These are phyloP conservation scores for Phymatocera aterrima DNA, from an alignment of 2,888 invertebrate species.

Conservation along the genomic window DNA sequence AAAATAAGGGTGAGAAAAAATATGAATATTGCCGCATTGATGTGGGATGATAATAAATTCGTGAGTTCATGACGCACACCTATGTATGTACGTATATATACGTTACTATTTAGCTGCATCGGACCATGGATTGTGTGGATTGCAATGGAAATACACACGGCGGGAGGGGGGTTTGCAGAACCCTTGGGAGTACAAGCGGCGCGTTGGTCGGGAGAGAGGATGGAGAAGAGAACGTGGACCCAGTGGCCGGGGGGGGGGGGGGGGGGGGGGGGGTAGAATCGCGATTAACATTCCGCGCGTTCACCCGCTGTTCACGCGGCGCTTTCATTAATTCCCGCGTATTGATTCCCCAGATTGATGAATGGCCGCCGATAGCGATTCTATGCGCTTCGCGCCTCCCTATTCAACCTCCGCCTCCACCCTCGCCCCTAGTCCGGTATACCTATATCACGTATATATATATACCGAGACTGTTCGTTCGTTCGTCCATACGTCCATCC, in stretches of 20 bases:
- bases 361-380: constrained; percentile 75
- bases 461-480: constrained; percentile 4
- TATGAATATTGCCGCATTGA: neutral
- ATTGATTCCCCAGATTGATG: constrained; percentile 75
- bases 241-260: constrained; percentile 50
- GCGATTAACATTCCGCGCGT: constrained; percentile 75
- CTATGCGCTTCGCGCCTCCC: constrained; percentile 65
- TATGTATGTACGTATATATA: neutral
- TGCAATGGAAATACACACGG: constrained; percentile 24
- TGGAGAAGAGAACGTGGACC: constrained; percentile 61
- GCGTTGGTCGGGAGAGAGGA: constrained; percentile 67
- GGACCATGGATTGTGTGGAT: neutral
- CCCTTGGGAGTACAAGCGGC: constrained; percentile 67
- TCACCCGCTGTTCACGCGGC: constrained; percentile 74
- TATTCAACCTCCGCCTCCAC: constrained; percentile 39
- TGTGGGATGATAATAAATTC: neutral
- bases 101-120: constrained; percentile 17
- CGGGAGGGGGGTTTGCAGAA: constrained; percentile 48
- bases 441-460: neutral
- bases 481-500: constrained; percentile 45
- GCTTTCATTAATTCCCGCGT: constrained; percentile 75
- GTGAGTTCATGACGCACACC: neutral
- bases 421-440: neutral
- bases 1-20: neutral
- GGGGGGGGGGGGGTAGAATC: constrained; percentile 72